Evolutionary conservation across 92 coral and sea anemone species (phyloP).

Genomic region (Epizoanthus ramosus): DNA sequence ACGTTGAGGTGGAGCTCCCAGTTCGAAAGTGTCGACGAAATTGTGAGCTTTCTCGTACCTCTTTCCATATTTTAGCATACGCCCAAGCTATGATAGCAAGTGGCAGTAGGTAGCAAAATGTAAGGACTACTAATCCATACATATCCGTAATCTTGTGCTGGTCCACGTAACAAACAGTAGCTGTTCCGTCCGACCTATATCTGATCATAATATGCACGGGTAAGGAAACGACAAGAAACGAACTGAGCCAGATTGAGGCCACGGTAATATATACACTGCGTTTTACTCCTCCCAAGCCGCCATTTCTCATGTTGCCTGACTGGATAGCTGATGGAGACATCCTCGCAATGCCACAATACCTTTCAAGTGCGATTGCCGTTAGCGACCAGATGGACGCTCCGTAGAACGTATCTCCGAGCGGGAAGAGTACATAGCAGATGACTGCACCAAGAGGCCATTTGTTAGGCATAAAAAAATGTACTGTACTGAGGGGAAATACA

Average conservation of each 20-base stretch:
- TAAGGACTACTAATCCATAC: neutral
- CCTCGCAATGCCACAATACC: constrained; percentile 1
- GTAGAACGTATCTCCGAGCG: constrained; percentile 56
- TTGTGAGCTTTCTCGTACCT: constrained; percentile 18
- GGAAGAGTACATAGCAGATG: constrained; percentile 36
- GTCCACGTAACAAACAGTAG: neutral
- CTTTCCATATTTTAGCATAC: constrained; percentile 4
- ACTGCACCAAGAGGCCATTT: constrained; percentile 54
- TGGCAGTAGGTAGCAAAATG: constrained; percentile 13
- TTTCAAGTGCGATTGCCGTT: constrained; percentile 53
- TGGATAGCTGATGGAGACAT: neutral
- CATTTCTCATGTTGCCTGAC: no score
- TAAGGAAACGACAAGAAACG: constrained; percentile 12
- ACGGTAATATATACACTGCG: constrained; percentile 15
- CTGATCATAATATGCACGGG: constrained; percentile 14
- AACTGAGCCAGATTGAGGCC: neutral
- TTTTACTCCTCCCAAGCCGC: neutral
- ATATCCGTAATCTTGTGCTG: neutral
- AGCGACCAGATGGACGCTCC: constrained; percentile 58
- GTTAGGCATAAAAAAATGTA: constrained; percentile 13
- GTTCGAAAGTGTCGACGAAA: neutral
- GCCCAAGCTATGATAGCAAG: constrained; percentile 17
- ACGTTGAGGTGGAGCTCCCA: no score
- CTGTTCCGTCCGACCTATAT: neutral
- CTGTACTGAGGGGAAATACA: constrained; percentile 27